Evolutionary conservation across 2,113 vertebrate species (phyloP).

Genomic region (Ornithorhynchus anatinus): DNA sequence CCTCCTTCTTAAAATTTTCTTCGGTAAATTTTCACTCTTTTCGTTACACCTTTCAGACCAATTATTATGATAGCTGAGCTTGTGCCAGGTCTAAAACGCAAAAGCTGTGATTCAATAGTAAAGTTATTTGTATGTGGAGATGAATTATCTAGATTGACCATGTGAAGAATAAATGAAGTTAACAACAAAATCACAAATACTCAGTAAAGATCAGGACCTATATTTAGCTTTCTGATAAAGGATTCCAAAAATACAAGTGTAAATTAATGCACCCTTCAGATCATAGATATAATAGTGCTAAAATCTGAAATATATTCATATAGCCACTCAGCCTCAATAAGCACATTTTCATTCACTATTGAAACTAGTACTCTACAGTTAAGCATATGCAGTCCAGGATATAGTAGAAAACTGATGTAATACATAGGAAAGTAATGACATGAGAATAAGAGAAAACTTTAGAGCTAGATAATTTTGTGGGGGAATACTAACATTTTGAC

Average conservation of each 20-base stretch:
- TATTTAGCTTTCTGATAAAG: neutral
- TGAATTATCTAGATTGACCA: no score
- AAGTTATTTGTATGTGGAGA: no score
- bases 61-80: no score
- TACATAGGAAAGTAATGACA: conserved; percentile 14
- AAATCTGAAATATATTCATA: conserved; percentile 24
- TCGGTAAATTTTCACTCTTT: no score
- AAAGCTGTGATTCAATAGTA: no score
- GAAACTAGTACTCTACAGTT: conserved; percentile 1
- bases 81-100: no score
- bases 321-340: conserved; percentile 5
- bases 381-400: neutral
- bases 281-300: conserved; percentile 13
- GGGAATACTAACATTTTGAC: neutral
- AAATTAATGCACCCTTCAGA: conserved; percentile 6
- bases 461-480: conserved; percentile 3
- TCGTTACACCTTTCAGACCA: no score
- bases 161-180: no score
- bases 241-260: neutral
- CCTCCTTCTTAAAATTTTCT: no score
- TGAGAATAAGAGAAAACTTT: conserved; percentile 16
- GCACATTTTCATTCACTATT: conserved; percentile 9
- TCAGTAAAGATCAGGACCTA: conserved; percentile 14
- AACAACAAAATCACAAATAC: neutral
- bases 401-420: neutral